Percentiles rank a stretch among this genome's conserved stretches.
Evolutionary conservation across 1,140 invertebrate genomes (phyloP).

Genomic region (Bradysia coprophila): DNA sequence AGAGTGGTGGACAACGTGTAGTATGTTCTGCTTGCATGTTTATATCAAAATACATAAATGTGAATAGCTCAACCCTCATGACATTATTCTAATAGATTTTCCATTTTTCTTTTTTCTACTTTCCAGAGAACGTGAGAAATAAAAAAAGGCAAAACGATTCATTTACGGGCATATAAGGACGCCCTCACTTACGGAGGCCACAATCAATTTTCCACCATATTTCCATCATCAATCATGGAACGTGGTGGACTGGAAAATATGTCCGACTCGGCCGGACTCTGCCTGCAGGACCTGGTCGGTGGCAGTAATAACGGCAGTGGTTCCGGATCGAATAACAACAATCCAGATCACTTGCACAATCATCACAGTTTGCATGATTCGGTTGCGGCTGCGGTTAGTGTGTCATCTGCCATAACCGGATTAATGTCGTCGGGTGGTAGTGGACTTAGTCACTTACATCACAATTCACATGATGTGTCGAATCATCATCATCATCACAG

Average conservation of each 20-base stretch:
- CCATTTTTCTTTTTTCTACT: not conserved
- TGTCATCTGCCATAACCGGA: slow-evolving; percentile 42
- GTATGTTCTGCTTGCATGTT: too few species aligned
- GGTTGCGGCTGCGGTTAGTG: slow-evolving; percentile 37
- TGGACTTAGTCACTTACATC: slow-evolving; percentile 27
- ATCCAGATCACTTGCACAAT: slow-evolving; percentile 18
- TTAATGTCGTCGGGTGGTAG: slow-evolving; percentile 35
- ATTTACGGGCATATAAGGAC: not conserved
- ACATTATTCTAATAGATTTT: not conserved
- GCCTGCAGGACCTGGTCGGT: slow-evolving; percentile 51
- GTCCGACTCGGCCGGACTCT: slow-evolving; percentile 28
- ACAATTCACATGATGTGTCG: slow-evolving; percentile 14
- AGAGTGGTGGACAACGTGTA: too few species aligned
- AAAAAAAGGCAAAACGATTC: not conserved
- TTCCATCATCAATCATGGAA: slow-evolving; percentile 10
- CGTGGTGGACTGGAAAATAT: slow-evolving; percentile 9
- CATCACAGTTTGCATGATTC: slow-evolving; percentile 40
- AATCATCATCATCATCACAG: slow-evolving; percentile 38
- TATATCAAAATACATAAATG: too few species aligned
- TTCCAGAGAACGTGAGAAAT: too few species aligned
- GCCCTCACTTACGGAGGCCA: not conserved
- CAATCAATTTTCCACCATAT: not conserved
- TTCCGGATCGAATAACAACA: slow-evolving; percentile 7
- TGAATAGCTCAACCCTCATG: not conserved
- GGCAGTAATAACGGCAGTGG: slow-evolving; percentile 18